Evolutionary conservation across 2,888 invertebrate genomes (phyloP), one percentile per base, ranked within the genome.

Genomic region (Keiferia lycopersicella): DNA sequence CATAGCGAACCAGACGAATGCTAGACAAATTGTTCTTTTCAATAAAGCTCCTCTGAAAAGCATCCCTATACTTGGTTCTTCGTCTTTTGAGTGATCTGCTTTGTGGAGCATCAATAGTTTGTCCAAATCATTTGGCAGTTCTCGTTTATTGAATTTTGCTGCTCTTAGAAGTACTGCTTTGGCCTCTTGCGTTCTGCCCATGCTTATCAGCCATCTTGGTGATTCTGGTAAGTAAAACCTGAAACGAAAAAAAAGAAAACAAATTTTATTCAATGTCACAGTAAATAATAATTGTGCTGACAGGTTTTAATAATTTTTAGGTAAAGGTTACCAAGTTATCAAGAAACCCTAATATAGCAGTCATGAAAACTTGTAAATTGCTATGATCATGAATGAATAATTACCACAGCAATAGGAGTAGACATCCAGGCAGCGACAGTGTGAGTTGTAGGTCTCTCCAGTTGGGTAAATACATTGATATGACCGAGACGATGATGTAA

Each of bases 171-270:
- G 82, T 61, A 96, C 94, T 38, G 81, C 84, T 77, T 94, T 93
- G 0, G 96, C 95, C 85, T 95, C 94, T 66, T 94, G 93, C n/a
- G 93, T 93, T 68, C 93, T 93, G 26, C 95, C 95, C 91, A 95
- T 94, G 48, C 95, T 94, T 61, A 96, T 83, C 39, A 96, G 84
- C 96, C 96, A 96, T 76, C 96, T 91, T 0, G 96, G 96, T 1
- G 96, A 96, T 91, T 96, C 96, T n/a, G 96, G 96, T 64, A 96
- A 84, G 41, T 96, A 88, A 85, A 94, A 95, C 94, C 96, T 96
- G 79, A 64, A 84, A 86, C 51, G 41, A 12, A 20, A 34, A 16
- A 2, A 50, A 53, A 16, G 16, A 16, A 56, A 26, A 10, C 1
- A 34, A n/a, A 53, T 53, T 41, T n/a, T 6, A 3, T 45, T 12